Evolutionary conservation across 2,888 invertebrate genomes (phyloP).

Genomic region (Phrixothrix hirtus): DNA sequence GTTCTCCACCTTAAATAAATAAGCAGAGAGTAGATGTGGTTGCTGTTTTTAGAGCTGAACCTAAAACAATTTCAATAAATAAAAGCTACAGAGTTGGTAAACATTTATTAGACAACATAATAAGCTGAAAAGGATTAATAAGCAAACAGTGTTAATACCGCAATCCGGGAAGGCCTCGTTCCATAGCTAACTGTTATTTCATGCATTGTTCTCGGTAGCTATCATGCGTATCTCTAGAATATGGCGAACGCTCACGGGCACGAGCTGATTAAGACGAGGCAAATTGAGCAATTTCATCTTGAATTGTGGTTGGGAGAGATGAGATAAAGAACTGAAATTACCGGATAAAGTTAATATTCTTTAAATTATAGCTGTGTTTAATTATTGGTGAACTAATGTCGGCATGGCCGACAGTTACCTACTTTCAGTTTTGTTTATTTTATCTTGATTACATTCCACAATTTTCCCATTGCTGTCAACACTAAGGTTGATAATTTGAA

Average conservation of each 20-base stretch:
- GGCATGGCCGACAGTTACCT: slow-evolving; percentile 2
- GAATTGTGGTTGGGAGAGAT: slow-evolving; percentile 35
- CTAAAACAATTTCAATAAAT: slow-evolving; percentile 20
- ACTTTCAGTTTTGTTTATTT: slow-evolving; percentile 9
- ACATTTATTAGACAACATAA: slow-evolving; percentile 25
- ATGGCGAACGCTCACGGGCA: slow-evolving; percentile 33
- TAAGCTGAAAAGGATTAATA: slow-evolving; percentile 40
- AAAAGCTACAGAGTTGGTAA: slow-evolving; percentile 8
- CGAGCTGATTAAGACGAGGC: slow-evolving; percentile 39
- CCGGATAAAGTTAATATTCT: slow-evolving; percentile 32
- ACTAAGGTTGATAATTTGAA: no score
- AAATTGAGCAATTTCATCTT: slow-evolving; percentile 39
- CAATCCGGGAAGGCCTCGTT: slow-evolving; percentile 42
- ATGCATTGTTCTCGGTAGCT: slow-evolving; percentile 40
- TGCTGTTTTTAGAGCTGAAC: no score
- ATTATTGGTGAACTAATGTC: slow-evolving; percentile 27
- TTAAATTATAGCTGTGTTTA: slow-evolving; percentile 32
- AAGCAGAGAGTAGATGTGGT: no score
- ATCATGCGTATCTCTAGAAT: slow-evolving; percentile 40
- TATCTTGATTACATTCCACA: slow-evolving; percentile 9
- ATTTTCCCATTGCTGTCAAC: slow-evolving; percentile 5
- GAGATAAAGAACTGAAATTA: slow-evolving; percentile 35
- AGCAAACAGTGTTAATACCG: slow-evolving; percentile 41
- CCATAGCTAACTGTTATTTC: slow-evolving; percentile 47
- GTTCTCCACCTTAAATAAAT: no score